phyloP scores from a whole-genome alignment of 23 tunicate genomes.

The Styela clava region DNA sequence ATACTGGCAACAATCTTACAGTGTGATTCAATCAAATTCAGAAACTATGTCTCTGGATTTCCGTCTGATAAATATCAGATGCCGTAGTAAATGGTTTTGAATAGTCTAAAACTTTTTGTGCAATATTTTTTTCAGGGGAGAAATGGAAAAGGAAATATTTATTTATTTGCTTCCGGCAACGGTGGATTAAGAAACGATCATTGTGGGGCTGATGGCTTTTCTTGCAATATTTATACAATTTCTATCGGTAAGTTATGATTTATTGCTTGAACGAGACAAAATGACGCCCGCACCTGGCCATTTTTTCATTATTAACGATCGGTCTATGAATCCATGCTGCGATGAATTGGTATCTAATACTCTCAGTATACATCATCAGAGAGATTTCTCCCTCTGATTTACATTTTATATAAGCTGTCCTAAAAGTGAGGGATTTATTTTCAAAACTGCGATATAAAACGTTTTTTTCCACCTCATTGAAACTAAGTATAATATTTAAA shows the following conservation, averaged over 20 bases:
- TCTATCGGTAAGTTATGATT: conserved; percentile 3
- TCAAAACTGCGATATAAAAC: too few relatives aligned
- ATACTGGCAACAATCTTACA: too few relatives aligned
- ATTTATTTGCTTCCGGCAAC: conserved; percentile 25
- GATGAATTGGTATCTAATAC: too few relatives aligned
- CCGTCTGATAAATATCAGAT: too few relatives aligned
- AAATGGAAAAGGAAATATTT: conserved; percentile 23
- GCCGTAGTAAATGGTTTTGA: too few relatives aligned
- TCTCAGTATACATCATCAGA: too few relatives aligned
- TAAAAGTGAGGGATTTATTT: not conserved
- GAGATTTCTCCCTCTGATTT: not conserved
- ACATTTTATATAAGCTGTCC: not conserved
- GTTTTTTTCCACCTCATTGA: too few relatives aligned
- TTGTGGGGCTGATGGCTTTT: conserved; percentile 22
- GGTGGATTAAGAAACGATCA: conserved; percentile 21
- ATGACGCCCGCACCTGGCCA: too few relatives aligned
- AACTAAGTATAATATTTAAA: too few relatives aligned
- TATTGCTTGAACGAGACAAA: not conserved
- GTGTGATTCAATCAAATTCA: too few relatives aligned
- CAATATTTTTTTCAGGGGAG: conserved; percentile 24
- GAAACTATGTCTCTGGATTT: too few relatives aligned
- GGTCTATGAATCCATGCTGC: not conserved
- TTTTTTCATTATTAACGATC: not conserved
- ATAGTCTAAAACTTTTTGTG: too few relatives aligned
- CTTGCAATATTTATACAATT: conserved; percentile 24